Base-by-base conservation (phyloP, 2,888 invertebrate species). In the Magallana nippona region DNA sequence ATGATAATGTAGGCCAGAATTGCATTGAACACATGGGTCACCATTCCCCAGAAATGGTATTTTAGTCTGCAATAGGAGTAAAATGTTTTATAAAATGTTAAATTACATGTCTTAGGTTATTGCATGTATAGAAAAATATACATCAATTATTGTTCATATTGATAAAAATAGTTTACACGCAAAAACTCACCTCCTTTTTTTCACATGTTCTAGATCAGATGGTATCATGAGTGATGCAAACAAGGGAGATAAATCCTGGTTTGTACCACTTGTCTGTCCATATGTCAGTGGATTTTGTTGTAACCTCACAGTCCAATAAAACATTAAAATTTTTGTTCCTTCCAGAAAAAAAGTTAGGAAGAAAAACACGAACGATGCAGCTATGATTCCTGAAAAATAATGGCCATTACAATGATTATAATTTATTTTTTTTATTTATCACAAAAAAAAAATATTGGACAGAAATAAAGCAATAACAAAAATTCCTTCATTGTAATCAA, bases 1-100 rank as follows among this genome's bases (percentile, higher is more conserved):
- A 93, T 93, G 15, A 92, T 86, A 11, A 93, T 58, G 84, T 92
- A 92, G 10, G 87, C 92, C 19, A 90, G 78, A 22, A 90, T 55
- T n/a, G 91, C 77, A 58, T 90, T 89, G 1, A 91, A 32, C 22
- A 89, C 84, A 77, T 92, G 90, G 10, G 90, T 85, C 58, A 91
- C 55, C 58, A 88, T 88, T 10, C 88, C 88, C n/a, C 87, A 79
- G 17, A 87, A 22, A 79, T 92, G 92, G 60, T 88, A 88, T 71
- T 86, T 85, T 8, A 91, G 80, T 82, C 92, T 92, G 90, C 60
- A 91, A 89, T 19, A 27, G 13, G 58, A 81, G 55, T 82, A 19
- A 57, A 57, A 77, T 1, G 8, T 8, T 17, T n/a, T 10, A n/a
- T 60, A n/a, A 19, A 60, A 3, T n/a, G n/a, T n/a, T n/a, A n/a